A percentile compares a stretch with the other conserved stretches of the same genome.
phyloP scores from a whole-genome alignment of 2,888 invertebrate genomes.

The Augiades crinisus region DNA sequence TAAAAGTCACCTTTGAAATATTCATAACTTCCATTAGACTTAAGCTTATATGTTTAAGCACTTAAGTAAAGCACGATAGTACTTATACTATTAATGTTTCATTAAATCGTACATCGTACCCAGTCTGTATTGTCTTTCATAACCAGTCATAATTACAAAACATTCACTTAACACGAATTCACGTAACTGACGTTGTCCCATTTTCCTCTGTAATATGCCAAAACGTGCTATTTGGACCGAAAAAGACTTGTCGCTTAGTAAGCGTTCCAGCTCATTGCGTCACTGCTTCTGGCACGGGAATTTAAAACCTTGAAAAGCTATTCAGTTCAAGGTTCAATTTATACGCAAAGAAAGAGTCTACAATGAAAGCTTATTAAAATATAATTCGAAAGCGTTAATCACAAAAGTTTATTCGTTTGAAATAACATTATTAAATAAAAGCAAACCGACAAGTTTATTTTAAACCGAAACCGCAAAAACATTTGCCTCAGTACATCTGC shows the following conservation, averaged over 20 bases:
- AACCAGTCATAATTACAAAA: not conserved
- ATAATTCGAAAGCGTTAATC: no score
- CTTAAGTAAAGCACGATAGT: no score
- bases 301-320: conserved; percentile 19
- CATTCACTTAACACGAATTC: not conserved
- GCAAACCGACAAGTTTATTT: not conserved
- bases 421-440: no score
- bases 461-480: conserved; percentile 1
- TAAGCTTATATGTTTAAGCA: no score
- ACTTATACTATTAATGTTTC: no score
- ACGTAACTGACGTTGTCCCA: not conserved
- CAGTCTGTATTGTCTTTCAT: no score
- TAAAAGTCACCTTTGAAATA: no score
- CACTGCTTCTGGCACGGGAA: conserved; percentile 30
- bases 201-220: conserved; percentile 35
- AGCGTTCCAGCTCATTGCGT: conserved; percentile 30
- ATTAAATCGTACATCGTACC: no score
- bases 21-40: no score
- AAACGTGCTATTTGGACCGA: conserved; percentile 13
- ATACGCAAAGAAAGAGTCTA: not conserved
- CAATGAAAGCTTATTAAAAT: no score
- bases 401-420: no score
- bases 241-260: conserved; percentile 28
- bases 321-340: conserved; percentile 25
- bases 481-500: conserved; percentile 2